Evolutionary conservation across 2,888 invertebrate species (phyloP).

Genomic region (Hesperia comma): DNA sequence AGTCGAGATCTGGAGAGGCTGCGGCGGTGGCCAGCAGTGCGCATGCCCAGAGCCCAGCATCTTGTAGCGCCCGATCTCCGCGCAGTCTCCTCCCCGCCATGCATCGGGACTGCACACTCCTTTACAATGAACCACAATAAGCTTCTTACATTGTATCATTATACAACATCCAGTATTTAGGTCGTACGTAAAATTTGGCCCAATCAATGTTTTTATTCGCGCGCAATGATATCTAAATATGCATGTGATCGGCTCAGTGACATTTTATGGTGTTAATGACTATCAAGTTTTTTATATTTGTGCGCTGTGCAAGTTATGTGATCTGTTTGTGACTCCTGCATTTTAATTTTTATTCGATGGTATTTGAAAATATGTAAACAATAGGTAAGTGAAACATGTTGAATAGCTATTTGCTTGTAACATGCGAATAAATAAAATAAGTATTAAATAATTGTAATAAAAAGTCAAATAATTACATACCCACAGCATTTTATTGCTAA

Average conservation of each 20-base stretch:
- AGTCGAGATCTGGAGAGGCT: conserved; percentile 8
- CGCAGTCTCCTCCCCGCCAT: conserved; percentile 39
- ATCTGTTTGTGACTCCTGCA: neutral
- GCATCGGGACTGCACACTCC: conserved; percentile 18
- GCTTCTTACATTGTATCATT: neutral
- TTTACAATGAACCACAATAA: conserved; percentile 22
- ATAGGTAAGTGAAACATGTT: conserved; percentile 32
- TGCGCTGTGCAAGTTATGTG: neutral
- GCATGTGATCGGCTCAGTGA: too few relatives aligned
- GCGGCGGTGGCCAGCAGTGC: conserved; percentile 30
- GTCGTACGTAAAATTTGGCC: conserved; percentile 2
- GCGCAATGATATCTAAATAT: too few relatives aligned
- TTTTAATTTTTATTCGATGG: neutral
- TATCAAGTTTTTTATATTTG: conserved; percentile 40
- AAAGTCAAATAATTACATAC: too few relatives aligned
- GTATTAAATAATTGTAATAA: too few relatives aligned
- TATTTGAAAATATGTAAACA: conserved; percentile 26
- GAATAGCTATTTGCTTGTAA: too few relatives aligned
- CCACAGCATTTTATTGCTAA: too few relatives aligned
- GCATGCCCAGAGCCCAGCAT: conserved; percentile 78
- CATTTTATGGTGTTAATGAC: conserved; percentile 17
- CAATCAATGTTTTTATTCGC: neutral
- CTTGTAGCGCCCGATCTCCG: conserved; percentile 51
- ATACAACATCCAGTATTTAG: conserved; percentile 21
- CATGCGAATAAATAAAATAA: too few relatives aligned